Conservation (phyloP, 2,797 vertebrate species). For the Trichosurus vulpecula region DNA sequence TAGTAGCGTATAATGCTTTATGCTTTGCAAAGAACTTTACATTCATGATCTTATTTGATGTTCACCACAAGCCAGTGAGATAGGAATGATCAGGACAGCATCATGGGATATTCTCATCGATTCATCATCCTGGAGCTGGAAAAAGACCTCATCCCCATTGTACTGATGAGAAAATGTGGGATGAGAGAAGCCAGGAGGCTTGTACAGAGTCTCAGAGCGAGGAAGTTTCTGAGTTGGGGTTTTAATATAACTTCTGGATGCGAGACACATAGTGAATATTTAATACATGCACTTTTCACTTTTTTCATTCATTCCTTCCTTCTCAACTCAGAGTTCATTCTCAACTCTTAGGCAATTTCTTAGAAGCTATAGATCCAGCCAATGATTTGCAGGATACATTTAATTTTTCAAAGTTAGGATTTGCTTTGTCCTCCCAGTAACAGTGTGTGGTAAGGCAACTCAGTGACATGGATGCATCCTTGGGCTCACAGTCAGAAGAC, state of each 20-base stretch:
- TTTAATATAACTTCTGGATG: background rate
- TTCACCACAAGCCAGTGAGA: background rate
- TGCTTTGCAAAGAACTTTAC: background rate
- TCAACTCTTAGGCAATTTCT: background rate
- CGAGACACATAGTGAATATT: background rate
- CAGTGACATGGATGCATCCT: background rate
- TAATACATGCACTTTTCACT: background rate
- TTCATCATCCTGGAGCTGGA: background rate
- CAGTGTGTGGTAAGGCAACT: background rate
- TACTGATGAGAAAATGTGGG: background rate
- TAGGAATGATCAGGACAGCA: background rate
- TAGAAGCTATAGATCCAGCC: background rate
- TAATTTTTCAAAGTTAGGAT: background rate
- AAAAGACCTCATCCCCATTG: background rate
- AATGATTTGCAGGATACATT: background rate
- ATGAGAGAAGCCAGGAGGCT: background rate
- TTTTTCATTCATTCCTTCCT: too few species aligned
- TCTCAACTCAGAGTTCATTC: too few species aligned
- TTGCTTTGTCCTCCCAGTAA: background rate
- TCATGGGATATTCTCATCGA: background rate
- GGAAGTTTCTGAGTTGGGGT: background rate
- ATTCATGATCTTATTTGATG: background rate
- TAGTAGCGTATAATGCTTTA: background rate
- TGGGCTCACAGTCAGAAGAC: background rate
- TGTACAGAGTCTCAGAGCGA: background rate